These are phyloP conservation scores for Gavia stellata DNA, from an alignment of 2,113 vertebrate species.

Conservation along the genomic window DNA sequence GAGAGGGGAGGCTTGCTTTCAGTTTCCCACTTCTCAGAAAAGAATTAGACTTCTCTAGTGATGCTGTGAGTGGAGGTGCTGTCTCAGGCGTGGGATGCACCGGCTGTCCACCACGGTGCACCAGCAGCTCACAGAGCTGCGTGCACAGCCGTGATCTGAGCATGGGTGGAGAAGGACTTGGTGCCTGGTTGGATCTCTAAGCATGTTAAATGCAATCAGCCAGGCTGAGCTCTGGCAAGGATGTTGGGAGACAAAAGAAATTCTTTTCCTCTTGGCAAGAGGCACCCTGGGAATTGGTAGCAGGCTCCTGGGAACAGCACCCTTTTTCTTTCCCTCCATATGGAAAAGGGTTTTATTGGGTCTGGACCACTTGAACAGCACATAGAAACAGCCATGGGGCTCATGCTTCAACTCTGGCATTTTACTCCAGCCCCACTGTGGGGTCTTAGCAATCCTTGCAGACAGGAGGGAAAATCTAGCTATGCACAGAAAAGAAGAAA, in stretches of 20 bases:
- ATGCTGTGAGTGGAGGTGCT: neutral
- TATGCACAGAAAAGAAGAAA: neutral
- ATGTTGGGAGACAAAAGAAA: neutral
- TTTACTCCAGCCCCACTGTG: neutral
- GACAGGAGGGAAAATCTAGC: neutral
- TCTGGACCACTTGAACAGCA: neutral
- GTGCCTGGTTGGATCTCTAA: accelerated
- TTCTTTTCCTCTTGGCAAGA: conserved; percentile 1
- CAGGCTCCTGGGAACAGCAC: neutral
- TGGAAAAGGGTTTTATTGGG: neutral
- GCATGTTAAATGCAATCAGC: neutral
- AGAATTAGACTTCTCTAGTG: neutral
- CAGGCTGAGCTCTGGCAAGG: neutral
- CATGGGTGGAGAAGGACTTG: neutral
- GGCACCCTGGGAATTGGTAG: neutral
- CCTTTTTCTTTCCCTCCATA: neutral
- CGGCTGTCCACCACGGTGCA: neutral
- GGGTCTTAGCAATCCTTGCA: neutral
- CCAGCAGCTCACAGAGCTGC: neutral
- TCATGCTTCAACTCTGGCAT: neutral
- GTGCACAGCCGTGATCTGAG: accelerated
- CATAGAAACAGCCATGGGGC: neutral
- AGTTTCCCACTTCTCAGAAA: neutral
- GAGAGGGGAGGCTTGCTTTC: neutral
- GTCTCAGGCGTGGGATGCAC: neutral